Evolutionary conservation across 2,888 invertebrate genomes (phyloP).

Genomic region (Spilarctia lutea): DNA sequence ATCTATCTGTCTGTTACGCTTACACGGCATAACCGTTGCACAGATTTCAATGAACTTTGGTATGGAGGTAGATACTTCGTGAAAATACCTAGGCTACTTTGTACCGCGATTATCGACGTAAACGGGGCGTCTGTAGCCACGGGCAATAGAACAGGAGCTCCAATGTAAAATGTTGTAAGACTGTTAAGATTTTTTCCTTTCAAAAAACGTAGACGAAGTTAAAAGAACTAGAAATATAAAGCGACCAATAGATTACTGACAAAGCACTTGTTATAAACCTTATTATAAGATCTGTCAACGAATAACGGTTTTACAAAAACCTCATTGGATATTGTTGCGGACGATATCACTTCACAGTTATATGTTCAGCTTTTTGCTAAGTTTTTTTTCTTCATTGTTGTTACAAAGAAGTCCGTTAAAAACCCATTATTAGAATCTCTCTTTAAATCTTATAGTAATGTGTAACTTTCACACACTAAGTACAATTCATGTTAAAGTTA

Average conservation of each 20-base stretch:
- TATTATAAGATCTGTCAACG: not conserved
- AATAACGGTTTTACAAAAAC: not conserved
- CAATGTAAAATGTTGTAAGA: too few relatives aligned
- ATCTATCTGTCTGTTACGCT: too few relatives aligned
- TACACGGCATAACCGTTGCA: too few relatives aligned
- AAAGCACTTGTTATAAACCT: not conserved
- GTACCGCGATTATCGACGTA: too few relatives aligned
- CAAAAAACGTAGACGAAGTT: too few relatives aligned
- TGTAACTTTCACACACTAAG: conserved; percentile 13
- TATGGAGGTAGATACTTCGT: too few relatives aligned
- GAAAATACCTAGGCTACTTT: too few relatives aligned
- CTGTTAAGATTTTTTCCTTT: too few relatives aligned
- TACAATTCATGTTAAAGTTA: conserved; percentile 7
- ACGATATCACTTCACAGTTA: conserved; percentile 11
- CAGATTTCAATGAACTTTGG: too few relatives aligned
- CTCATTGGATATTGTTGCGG: not conserved
- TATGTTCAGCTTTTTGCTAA: not conserved
- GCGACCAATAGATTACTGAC: not conserved
- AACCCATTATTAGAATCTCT: conserved; percentile 7
- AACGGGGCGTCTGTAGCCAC: too few relatives aligned
- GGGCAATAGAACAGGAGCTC: too few relatives aligned
- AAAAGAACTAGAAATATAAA: not conserved
- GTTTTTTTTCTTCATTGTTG: conserved; percentile 4
- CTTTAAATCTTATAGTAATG: not conserved
- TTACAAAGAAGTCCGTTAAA: conserved; percentile 12